A percentile compares a stretch with the other conserved stretches of the same genome.
phyloP scores from a whole-genome alignment of 2,888 invertebrate genomes.

The Resseliella maxima region DNA sequence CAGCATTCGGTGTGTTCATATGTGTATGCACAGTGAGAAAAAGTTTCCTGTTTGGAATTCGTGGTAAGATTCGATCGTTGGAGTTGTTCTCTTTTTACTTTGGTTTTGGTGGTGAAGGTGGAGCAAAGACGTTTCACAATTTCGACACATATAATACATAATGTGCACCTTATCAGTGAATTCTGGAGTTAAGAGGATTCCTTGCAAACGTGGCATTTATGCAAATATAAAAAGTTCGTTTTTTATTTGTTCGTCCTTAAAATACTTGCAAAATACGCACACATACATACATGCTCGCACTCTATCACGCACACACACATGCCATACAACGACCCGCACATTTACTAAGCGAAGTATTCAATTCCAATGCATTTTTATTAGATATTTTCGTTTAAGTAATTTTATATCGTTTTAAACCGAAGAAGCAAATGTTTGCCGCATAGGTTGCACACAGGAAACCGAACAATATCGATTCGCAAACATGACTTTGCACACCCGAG shows the following conservation, averaged over 20 bases:
- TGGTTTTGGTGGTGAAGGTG: too few relatives aligned
- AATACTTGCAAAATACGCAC: background rate
- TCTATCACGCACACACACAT: too few relatives aligned
- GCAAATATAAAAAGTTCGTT: slow-evolving; percentile 6
- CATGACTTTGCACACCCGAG: background rate
- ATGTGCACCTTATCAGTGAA: background rate
- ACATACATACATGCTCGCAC: background rate
- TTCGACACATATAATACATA: background rate
- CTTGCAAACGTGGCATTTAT: slow-evolving; percentile 31
- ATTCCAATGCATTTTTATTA: slow-evolving; percentile 37
- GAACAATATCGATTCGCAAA: slow-evolving; percentile 6
- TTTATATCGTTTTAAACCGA: background rate
- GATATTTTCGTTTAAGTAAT: slow-evolving; percentile 2
- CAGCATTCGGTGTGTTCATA: background rate
- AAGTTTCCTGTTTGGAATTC: background rate
- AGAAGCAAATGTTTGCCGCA: slow-evolving; percentile 7
- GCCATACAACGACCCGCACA: background rate
- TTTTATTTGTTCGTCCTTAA: background rate
- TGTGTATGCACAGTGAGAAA: background rate
- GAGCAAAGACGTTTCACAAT: background rate
- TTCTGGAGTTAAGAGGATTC: background rate
- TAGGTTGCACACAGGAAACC: slow-evolving; percentile 38
- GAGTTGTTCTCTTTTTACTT: background rate
- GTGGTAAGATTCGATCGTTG: background rate
- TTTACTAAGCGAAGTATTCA: background rate